Evolutionary conservation across 2,797 vertebrate genomes (phyloP).

Genomic region (Halcyon leucocephala): DNA sequence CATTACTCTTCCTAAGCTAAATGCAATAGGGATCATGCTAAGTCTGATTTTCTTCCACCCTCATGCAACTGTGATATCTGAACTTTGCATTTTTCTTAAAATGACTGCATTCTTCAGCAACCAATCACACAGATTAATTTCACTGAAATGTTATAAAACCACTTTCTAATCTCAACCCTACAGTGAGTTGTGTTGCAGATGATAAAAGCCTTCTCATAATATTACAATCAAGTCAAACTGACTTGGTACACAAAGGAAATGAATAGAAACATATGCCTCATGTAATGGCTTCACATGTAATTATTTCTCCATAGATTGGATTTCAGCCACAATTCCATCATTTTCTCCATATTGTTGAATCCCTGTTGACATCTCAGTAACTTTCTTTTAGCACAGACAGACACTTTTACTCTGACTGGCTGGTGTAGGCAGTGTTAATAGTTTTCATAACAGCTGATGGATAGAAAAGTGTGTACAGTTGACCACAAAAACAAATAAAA

Average conservation of each 20-base stretch:
- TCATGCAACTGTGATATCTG: not conserved
- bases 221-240: not conserved
- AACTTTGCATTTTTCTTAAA: not conserved
- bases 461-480: not conserved
- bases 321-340: slow-evolving; percentile 10
- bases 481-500: not conserved
- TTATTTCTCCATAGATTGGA: slow-evolving; percentile 4
- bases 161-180: not conserved
- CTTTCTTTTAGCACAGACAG: not conserved
- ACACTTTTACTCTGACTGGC: not conserved
- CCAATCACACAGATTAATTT: slow-evolving; percentile 6
- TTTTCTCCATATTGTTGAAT: slow-evolving; percentile 27
- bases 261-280: slow-evolving; percentile 2
- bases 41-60: not conserved
- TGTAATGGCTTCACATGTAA: slow-evolving; percentile 17
- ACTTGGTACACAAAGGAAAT: slow-evolving; percentile 37
- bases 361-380: slow-evolving; percentile 19
- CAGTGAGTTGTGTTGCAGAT: not conserved
- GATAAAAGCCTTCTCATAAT: not conserved
- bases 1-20: not conserved
- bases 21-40: not conserved
- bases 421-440: not conserved
- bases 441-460: not conserved
- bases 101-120: not conserved
- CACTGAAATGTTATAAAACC: not conserved